Conservation (phyloP, 2,797 vertebrate species). For the Rhynchotus rufescens region DNA sequence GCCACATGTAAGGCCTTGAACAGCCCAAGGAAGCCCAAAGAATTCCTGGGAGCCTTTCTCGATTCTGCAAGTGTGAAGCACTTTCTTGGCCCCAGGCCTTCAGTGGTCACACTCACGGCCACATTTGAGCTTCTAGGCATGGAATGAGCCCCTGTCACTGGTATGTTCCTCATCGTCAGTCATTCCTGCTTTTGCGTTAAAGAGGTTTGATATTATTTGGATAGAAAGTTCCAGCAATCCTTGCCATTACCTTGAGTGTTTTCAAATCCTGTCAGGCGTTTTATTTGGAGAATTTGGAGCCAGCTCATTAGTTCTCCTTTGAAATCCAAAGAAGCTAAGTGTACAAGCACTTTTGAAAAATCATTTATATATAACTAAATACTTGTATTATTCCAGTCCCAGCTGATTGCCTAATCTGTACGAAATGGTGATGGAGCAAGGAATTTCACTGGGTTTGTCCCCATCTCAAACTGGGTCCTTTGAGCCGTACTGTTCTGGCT, state of each 20-base stretch:
- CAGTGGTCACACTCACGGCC: not conserved
- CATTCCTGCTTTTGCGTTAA: not conserved
- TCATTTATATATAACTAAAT: not conserved
- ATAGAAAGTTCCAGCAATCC: constrained; percentile 14
- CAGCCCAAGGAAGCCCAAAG: not conserved
- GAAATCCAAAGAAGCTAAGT: not conserved
- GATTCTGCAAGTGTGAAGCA: not conserved
- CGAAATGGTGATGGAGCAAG: not conserved
- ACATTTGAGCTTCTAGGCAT: not conserved
- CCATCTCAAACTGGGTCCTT: not conserved
- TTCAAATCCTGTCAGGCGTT: constrained; percentile 24
- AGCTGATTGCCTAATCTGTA: not conserved
- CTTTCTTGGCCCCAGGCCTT: not conserved
- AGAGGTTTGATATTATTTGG: constrained; percentile 12
- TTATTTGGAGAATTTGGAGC: not conserved
- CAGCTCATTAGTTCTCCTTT: not conserved
- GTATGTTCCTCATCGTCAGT: not conserved
- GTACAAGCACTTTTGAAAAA: not conserved
- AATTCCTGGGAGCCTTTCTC: constrained; percentile 2
- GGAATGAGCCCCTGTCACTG: not conserved
- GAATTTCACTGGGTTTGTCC: not conserved
- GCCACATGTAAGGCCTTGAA: not conserved
- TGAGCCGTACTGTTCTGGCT: not conserved
- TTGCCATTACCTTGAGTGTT: constrained; percentile 14
- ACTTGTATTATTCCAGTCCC: not conserved